Conservation (phyloP, 1,140 invertebrate species). For the Zaprionus gabonicus region DNA sequence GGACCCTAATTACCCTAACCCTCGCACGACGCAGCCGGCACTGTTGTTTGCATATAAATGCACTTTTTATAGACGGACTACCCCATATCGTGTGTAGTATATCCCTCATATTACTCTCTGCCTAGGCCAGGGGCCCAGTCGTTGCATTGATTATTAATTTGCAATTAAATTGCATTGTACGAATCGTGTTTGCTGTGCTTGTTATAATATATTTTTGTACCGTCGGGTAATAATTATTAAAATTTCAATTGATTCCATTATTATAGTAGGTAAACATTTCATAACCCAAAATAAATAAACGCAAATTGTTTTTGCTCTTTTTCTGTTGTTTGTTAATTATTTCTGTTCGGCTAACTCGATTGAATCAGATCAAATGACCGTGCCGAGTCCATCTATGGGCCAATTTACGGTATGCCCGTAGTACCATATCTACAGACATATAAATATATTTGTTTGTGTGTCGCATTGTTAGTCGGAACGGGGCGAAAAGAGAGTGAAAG, state of each 20-base stretch:
- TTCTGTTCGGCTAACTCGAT: conserved; percentile 28
- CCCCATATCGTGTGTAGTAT: not conserved
- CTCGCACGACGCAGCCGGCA: conserved; percentile 31
- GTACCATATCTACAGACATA: conserved; percentile 11
- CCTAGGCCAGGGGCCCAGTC: conserved; percentile 13
- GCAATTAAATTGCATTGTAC: conserved; percentile 21
- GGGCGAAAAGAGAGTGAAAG: conserved; percentile 48
- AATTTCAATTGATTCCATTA: conserved; percentile 24
- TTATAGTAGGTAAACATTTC: conserved; percentile 30
- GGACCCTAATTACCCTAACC: conserved; percentile 39
- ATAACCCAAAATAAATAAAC: conserved; percentile 34
- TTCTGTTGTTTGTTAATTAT: conserved; percentile 25
- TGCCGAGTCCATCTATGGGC: conserved; percentile 20
- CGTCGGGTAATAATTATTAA: conserved; percentile 29
- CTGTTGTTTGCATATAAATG: conserved; percentile 73
- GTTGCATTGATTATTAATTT: conserved; percentile 39
- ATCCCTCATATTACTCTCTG: not conserved
- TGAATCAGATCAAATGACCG: conserved; percentile 34
- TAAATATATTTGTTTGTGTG: not conserved
- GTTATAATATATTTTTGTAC: not conserved
- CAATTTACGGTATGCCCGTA: conserved; percentile 19
- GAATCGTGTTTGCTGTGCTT: conserved; percentile 18
- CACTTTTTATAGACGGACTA: conserved; percentile 26
- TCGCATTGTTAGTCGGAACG: not conserved
- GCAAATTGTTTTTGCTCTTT: conserved; percentile 34